Conservation (phyloP, 2,113 vertebrate genomes). For the Tympanuchus pallidicinctus region DNA sequence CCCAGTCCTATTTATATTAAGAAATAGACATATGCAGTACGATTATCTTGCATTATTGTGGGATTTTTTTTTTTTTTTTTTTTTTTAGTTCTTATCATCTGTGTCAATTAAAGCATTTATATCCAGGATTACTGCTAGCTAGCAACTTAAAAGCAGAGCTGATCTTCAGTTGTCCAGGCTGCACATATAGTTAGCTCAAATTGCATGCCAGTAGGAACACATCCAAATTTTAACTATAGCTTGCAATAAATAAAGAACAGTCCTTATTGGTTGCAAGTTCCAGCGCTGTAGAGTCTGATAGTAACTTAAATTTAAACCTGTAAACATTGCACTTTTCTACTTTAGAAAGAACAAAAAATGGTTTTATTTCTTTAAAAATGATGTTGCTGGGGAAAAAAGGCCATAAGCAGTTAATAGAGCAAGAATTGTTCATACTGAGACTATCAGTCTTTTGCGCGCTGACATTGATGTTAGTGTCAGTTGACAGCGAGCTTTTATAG, state of each 20-base stretch:
- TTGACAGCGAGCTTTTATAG: slow-evolving; percentile 71
- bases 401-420: slow-evolving; percentile 28
- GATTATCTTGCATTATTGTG: not conserved
- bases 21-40: not conserved
- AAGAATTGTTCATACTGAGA: slow-evolving; percentile 33
- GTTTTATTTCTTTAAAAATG: not conserved
- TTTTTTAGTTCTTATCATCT: not conserved
- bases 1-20: not conserved
- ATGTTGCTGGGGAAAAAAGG: not conserved
- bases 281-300: not conserved
- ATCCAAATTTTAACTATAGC: not conserved
- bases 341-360: not conserved
- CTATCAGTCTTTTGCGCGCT: slow-evolving; percentile 34
- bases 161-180: not conserved
- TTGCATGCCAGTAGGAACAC: not conserved
- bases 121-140: not conserved
- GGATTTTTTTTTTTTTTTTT: too few species aligned
- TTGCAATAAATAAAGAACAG: not conserved
- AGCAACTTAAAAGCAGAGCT: not conserved
- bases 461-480: slow-evolving; percentile 65
- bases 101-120: not conserved
- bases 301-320: not conserved
- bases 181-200: not conserved
- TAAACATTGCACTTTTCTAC: not conserved
- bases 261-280: not conserved